These are phyloP conservation scores for Heliocidaris erythrogramma DNA, from an alignment of 35 echinoderm and acorn worm species.

Conservation along the genomic window DNA sequence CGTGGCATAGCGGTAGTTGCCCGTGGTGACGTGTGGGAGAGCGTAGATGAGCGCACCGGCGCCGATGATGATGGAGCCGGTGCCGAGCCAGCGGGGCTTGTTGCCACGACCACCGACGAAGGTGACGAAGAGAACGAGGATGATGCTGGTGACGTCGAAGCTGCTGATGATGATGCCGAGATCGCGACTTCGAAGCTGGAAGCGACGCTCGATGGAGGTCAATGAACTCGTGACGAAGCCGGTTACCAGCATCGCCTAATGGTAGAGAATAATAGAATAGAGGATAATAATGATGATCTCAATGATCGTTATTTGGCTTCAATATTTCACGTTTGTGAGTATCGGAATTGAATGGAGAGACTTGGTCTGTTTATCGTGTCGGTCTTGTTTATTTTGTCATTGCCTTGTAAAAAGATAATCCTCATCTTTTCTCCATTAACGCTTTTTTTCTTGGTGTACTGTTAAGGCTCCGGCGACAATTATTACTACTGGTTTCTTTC, in stretches of 20 bases:
- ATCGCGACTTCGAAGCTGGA: slow-evolving; percentile 62
- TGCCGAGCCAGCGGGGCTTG: slow-evolving; percentile 62
- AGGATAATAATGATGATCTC: no score
- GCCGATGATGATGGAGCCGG: slow-evolving; percentile 52
- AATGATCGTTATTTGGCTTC: no score
- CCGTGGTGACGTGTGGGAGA: slow-evolving; percentile 67
- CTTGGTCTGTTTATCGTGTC: not conserved
- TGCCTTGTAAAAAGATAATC: no score
- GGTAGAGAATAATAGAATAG: not conserved
- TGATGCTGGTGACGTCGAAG: slow-evolving; percentile 60
- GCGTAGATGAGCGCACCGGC: slow-evolving; percentile 60
- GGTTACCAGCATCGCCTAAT: slow-evolving; percentile 56
- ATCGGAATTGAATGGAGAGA: no score
- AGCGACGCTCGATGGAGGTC: slow-evolving; percentile 69
- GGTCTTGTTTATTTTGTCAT: no score
- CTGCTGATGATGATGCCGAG: slow-evolving; percentile 60
- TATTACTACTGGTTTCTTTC: no score
- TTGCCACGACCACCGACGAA: slow-evolving; percentile 73
- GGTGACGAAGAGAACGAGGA: slow-evolving; percentile 66
- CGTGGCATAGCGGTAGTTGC: slow-evolving; percentile 49
- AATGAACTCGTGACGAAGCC: slow-evolving; percentile 62
- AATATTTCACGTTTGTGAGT: no score
- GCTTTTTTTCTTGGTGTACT: no score
- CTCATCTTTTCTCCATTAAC: no score
- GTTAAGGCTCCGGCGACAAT: no score